Evolutionary conservation across 2,888 invertebrate genomes (phyloP), one percentile per base, ranked within the genome.

Genomic region (Dimorphilus gyrociliatus): DNA sequence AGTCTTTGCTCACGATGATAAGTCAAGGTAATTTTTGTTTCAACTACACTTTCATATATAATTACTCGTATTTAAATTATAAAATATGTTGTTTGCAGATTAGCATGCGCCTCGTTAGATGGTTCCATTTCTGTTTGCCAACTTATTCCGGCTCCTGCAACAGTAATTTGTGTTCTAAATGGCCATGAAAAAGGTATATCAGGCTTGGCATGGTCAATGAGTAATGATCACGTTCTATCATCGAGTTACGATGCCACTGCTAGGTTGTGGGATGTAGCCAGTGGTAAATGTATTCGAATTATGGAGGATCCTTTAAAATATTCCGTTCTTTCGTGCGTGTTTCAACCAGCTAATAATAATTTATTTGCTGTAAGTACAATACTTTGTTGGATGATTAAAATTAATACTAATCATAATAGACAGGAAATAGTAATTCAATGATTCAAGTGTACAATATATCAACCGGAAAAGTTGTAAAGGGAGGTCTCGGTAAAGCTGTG

Each of bases 271-370:
- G 71, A 73, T 30, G 57, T 63, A 8, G 54, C 60, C 1, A 55
- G 54, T n/a, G 60, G 58, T 4, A 45, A 42, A 13, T 61, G 61
- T 41, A 49, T 60, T 34, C 42, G 62, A 12, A 49, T 48, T 19
- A 51, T 55, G 21, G 45, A 46, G 30, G 55, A 55, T 38, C 46
- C 44, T 17, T 41, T 40, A n/a, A 48, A 49, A 3, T 51, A 47
- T n/a, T 55, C 56, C 36, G 44, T 60, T 16, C 44, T 54, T 25
- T 53, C 48, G 27, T 80, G 81, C 58, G 69, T 72, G 29, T 82
- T 82, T 63, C 78, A 80, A 53, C 81, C 81, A 0, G 71, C 75
- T 26, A 84, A 82, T 54, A 81, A 81, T 53, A 82, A 82, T 61
- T 73, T 81, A 67, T 74, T 81, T 45, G 73, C 81, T 49, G 78